Conservation (phyloP, 2,888 invertebrate genomes). For the Acronicta alni region DNA sequence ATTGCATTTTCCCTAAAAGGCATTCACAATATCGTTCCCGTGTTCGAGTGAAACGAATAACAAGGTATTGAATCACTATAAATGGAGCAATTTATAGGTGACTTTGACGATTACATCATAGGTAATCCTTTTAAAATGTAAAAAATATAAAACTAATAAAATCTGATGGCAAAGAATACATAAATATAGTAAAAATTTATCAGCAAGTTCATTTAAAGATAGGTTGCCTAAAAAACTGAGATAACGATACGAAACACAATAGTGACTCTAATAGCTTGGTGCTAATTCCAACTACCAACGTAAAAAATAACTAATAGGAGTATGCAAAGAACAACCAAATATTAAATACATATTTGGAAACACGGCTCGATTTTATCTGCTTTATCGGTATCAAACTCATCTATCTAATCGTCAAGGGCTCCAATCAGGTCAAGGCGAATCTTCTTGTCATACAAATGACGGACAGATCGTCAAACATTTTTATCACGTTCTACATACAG, state of each 20-base stretch:
- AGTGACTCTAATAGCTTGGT: too few relatives aligned
- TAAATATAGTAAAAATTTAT: background rate
- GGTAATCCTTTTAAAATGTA: too few relatives aligned
- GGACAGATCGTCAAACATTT: conserved; percentile 35
- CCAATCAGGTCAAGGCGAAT: conserved; percentile 50
- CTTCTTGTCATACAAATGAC: conserved; percentile 30
- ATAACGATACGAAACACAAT: too few relatives aligned
- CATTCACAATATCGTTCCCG: background rate
- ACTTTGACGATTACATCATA: background rate
- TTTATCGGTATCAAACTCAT: conserved; percentile 34
- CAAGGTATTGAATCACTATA: conserved; percentile 3
- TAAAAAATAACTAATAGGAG: too few relatives aligned
- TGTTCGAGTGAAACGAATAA: background rate
- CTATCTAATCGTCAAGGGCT: conserved; percentile 36
- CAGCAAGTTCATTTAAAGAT: too few relatives aligned
- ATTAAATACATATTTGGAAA: conserved; percentile 1
- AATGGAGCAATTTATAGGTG: conserved; percentile 1
- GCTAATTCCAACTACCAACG: too few relatives aligned
- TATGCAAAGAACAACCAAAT: background rate
- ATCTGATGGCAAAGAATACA: background rate
- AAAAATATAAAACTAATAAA: too few relatives aligned
- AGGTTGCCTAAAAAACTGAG: too few relatives aligned
- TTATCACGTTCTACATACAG: conserved; percentile 43
- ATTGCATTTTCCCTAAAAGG: conserved; percentile 8
- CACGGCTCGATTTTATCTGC: conserved; percentile 9